These are phyloP conservation scores for Polypterus senegalus DNA, from an alignment of 2,113 vertebrate genomes.

Conservation along the genomic window DNA sequence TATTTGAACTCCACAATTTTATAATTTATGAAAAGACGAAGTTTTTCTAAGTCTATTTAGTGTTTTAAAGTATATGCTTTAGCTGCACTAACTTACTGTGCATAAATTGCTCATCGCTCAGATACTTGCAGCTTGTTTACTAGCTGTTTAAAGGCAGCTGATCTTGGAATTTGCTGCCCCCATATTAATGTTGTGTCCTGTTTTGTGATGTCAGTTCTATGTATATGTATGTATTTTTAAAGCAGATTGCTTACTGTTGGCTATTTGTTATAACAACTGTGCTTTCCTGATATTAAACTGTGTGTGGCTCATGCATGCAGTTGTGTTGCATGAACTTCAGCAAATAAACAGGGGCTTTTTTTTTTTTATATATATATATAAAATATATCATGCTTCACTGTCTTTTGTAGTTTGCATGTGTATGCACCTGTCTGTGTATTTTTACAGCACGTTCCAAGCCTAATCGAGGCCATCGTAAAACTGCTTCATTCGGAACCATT, in stretches of 20 bases:
- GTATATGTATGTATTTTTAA: conserved; percentile 35
- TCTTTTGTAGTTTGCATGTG: conserved; percentile 80
- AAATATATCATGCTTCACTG: conserved; percentile 42
- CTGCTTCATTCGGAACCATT: conserved; percentile 97
- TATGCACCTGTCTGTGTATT: conserved; percentile 81
- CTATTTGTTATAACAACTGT: conserved; percentile 45
- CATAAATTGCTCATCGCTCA: no score
- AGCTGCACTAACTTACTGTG: no score
- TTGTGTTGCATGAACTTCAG: conserved; percentile 46
- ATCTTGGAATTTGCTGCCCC: no score
- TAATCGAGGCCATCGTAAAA: conserved; percentile 99
- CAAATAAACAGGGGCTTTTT: conserved; percentile 19
- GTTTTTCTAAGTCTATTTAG: no score
- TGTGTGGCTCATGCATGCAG: conserved; percentile 43
- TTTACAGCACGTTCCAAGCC: conserved; percentile 84
- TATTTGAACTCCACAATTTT: no score
- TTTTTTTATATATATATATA: conserved; percentile 23
- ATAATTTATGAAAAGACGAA: no score
- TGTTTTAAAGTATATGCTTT: no score
- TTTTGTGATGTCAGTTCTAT: not conserved
- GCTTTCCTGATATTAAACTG: conserved; percentile 33
- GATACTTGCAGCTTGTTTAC: no score
- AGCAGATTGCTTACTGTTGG: conserved; percentile 38
- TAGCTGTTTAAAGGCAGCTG: no score
- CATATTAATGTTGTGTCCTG: no score